A percentile compares a stretch with the other conserved stretches of the same genome.
These are phyloP conservation scores for Melipona bicolor DNA, from an alignment of 2,888 invertebrate genomes.

Conservation along the genomic window DNA sequence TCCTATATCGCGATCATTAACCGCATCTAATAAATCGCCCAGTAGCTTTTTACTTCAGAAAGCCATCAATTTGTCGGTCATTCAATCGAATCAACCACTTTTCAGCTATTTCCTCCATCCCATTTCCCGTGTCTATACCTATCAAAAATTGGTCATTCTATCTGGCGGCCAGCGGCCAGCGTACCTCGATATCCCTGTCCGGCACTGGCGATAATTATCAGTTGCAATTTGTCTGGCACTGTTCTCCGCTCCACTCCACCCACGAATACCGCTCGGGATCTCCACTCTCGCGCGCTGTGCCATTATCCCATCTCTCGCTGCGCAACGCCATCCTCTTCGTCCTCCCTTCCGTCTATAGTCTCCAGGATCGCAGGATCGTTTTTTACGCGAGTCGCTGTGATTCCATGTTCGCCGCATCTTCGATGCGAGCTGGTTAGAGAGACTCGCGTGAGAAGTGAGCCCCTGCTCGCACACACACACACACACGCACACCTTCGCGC, in stretches of 20 bases:
- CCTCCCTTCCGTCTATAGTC: background rate
- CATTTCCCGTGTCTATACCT: background rate
- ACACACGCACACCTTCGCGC: constrained; percentile 13
- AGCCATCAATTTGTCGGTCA: constrained; percentile 21
- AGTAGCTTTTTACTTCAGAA: constrained; percentile 4
- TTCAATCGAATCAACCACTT: constrained; percentile 27
- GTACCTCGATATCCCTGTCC: constrained; percentile 32
- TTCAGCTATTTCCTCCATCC: constrained; percentile 16
- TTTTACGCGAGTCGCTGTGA: constrained; percentile 60
- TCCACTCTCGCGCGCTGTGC: constrained; percentile 16
- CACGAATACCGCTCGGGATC: constrained; percentile 33
- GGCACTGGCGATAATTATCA: constrained; percentile 48
- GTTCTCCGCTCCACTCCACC: constrained; percentile 42
- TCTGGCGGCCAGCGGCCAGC: background rate
- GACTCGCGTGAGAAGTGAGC: constrained; percentile 67
- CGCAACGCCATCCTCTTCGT: background rate
- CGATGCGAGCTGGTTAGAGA: constrained; percentile 65
- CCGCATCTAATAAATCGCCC: background rate
- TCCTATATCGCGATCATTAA: constrained; percentile 7
- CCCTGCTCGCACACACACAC: constrained; percentile 16
- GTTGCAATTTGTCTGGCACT: constrained; percentile 54
- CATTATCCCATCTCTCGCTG: constrained; percentile 36
- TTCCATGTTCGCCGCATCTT: constrained; percentile 57
- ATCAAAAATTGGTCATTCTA: constrained; percentile 44
- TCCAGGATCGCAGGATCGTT: constrained; percentile 36